Evolutionary conservation across 2,113 vertebrate species (phyloP), one percentile per base, ranked within the genome.

Genomic region (Grammomys dolichurus): DNA sequence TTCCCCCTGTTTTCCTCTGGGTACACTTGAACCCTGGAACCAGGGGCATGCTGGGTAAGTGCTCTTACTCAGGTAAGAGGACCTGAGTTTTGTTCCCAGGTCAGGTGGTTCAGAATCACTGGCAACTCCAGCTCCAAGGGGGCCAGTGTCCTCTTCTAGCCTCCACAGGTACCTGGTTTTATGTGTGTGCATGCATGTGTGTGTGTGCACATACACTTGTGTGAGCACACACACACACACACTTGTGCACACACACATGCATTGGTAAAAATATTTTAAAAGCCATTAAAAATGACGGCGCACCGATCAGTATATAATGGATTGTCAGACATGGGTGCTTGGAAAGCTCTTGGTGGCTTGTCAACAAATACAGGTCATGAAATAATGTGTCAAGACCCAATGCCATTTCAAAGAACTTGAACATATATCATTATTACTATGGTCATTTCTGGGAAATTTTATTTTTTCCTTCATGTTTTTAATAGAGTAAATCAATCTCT

Each of bases 401-500:
- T 24, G 24, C 26, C 0, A 6, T 22, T 63, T 11, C 48, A 26
- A 63, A 54, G 80, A 86, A 58, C 43, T 2, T 13, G 10, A 1
- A 6, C 3, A n/a, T 7, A 9, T 4, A 8, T 46, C 5, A 43
- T 33, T 58, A 75, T n/a, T 48, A 76, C 5, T 11, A 5, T 24
- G 46, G 72, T 58, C 48, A 40, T 77, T 40, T 77, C 28, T 40
- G 60, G 67, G 48, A 73, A 48, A 48, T 48, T 48, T 48, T 48
- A 3, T n/a, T 43, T 77, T 85, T 88, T 78, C 43, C 22, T 88
- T 88, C 70, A 65, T 54, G 16, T 91, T 93, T 95, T 87, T 13
- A 73, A 69, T 36, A 56, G 3, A 33, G 63, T 2, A 51, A 40
- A 40, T 40, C 20, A 69, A 69, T 69, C 67, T 31, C 26, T 7